Percentiles rank a stretch among this genome's conserved stretches.
Evolutionary conservation across 1,140 invertebrate genomes (phyloP).

Genomic region (Aradophagus sp.): DNA sequence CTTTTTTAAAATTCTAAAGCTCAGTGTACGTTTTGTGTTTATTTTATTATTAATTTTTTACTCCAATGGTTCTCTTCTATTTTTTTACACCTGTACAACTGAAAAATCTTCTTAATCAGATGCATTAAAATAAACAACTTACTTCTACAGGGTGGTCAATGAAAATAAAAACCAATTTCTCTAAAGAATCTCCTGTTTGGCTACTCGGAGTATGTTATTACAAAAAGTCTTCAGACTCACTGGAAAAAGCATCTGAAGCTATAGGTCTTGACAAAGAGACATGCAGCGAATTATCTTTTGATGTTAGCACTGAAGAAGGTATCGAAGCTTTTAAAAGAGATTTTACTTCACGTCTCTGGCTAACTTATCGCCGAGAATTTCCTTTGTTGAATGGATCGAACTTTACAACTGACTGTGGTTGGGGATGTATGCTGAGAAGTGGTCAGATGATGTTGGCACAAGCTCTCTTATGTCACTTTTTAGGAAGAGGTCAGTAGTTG

Average conservation of each 20-base stretch:
- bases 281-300: slow-evolving; percentile 65
- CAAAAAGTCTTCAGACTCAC: slow-evolving; percentile 79
- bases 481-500: slow-evolving; percentile 82
- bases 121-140: too few species aligned
- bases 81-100: too few species aligned
- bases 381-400: slow-evolving; percentile 83
- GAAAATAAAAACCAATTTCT: slow-evolving; percentile 88
- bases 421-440: slow-evolving; percentile 92
- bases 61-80: too few species aligned
- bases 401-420: slow-evolving; percentile 88
- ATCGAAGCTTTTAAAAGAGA: slow-evolving; percentile 87
- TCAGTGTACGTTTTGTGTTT: too few species aligned
- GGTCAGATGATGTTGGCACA: slow-evolving; percentile 92
- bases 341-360: slow-evolving; percentile 85
- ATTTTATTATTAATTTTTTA: too few species aligned
- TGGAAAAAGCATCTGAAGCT: slow-evolving; percentile 80
- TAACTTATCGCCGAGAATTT: slow-evolving; percentile 89
- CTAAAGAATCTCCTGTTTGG: slow-evolving; percentile 90
- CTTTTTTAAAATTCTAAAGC: too few species aligned
- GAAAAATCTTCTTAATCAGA: too few species aligned
- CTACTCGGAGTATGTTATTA: slow-evolving; percentile 88
- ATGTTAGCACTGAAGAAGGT: slow-evolving; percentile 69
- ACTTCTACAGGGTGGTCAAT: slow-evolving; percentile 79
- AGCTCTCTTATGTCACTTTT: slow-evolving; percentile 84
- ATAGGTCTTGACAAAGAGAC: slow-evolving; percentile 63